Percentiles rank a stretch among this genome's conserved stretches.
Evolutionary conservation across 2,797 vertebrate genomes (phyloP).

Genomic region (Simalia tracyae): DNA sequence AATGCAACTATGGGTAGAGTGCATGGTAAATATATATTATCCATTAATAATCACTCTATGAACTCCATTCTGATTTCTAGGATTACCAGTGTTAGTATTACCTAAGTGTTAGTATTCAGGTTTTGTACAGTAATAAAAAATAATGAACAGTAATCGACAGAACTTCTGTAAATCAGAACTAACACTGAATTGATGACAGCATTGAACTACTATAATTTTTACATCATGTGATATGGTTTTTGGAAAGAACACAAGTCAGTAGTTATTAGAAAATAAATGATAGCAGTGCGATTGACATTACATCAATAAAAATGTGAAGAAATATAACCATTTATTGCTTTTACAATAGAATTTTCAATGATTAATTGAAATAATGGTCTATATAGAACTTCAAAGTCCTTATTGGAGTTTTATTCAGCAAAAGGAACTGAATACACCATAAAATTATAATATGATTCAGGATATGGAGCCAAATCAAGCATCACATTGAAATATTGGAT

Average conservation of each 20-base stretch:
- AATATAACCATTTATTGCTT: background rate
- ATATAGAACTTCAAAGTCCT: background rate
- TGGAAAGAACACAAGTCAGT: background rate
- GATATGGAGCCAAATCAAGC: background rate
- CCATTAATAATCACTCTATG: background rate
- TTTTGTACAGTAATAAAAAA: background rate
- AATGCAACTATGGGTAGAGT: background rate
- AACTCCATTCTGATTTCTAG: background rate
- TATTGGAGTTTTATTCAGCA: background rate
- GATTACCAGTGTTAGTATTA: background rate
- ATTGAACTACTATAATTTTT: background rate
- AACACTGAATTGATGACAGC: background rate
- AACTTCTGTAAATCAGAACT: background rate
- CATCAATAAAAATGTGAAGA: background rate
- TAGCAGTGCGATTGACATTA: background rate
- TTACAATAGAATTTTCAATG: background rate
- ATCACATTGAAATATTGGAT: background rate
- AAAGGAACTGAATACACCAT: background rate
- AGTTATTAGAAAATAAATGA: background rate
- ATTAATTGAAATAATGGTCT: background rate
- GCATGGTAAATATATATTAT: slow-evolving; percentile 11
- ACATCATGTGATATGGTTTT: background rate
- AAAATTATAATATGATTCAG: background rate
- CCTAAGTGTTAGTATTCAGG: background rate
- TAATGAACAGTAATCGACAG: background rate